phyloP scores from a whole-genome alignment of 2,797 vertebrate species.

The Spinibarbus caldwelli region DNA sequence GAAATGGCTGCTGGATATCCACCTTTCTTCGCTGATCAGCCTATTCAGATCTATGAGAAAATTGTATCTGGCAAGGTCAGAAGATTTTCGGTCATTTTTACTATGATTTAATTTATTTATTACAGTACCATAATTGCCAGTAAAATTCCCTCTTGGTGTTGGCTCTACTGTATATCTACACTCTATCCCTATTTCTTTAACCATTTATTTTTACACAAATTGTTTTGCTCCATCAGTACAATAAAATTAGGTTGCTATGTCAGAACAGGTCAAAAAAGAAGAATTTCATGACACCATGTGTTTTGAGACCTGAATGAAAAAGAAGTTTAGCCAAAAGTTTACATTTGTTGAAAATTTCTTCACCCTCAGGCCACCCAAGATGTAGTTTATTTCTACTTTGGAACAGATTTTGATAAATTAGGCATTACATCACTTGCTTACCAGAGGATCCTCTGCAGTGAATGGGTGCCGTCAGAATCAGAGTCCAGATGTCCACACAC shows the following conservation, averaged over 20 bases:
- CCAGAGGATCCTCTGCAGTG: too few relatives aligned
- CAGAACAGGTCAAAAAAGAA: neutral
- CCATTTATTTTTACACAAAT: neutral
- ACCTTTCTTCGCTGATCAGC: slow-evolving; percentile 99
- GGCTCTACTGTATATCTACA: neutral
- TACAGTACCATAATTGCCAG: neutral
- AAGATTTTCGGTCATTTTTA: neutral
- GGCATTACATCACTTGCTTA: too few relatives aligned
- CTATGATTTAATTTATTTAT: neutral
- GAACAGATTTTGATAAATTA: neutral
- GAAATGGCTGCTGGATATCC: slow-evolving; percentile 99
- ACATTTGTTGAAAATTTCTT: neutral
- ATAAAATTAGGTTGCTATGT: too few relatives aligned
- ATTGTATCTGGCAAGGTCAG: slow-evolving; percentile 98
- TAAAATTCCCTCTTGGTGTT: neutral
- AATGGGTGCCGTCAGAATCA: too few relatives aligned
- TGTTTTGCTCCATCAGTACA: neutral
- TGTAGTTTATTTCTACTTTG: neutral
- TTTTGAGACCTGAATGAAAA: neutral
- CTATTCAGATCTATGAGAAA: slow-evolving; percentile 99
- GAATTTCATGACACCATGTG: neutral
- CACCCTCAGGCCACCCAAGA: neutral
- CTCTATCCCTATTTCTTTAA: neutral
- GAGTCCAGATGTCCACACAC: neutral
- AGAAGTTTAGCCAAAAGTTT: neutral